A percentile compares a stretch with the other conserved stretches of the same genome.
Conservation (phyloP, 2,797 vertebrate species). For the Valencia hispanica region DNA sequence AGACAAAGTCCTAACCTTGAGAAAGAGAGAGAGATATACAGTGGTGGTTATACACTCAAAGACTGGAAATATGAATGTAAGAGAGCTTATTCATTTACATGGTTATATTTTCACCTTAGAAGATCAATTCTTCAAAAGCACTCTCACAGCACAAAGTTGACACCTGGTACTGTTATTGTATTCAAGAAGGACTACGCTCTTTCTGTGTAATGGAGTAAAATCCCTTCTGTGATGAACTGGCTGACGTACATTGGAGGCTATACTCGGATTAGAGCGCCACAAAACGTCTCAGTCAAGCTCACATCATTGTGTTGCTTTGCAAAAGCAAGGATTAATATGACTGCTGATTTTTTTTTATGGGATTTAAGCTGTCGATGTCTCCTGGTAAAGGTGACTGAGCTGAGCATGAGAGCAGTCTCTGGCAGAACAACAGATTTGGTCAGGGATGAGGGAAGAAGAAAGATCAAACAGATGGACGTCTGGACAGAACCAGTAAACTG, state of each 20-base stretch:
- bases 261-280: constrained; percentile 47
- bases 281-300: constrained; percentile 29
- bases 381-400: neutral
- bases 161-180: constrained; percentile 17
- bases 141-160: constrained; percentile 28
- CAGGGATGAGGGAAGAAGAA: neutral
- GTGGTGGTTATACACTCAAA: constrained; percentile 19
- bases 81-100: constrained; percentile 28
- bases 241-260: constrained; percentile 33
- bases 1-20: constrained; percentile 31
- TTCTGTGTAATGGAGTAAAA: constrained; percentile 36
- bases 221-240: constrained; percentile 29
- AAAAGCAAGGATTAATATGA: neutral
- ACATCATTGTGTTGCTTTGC: constrained; percentile 45
- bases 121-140: constrained; percentile 27
- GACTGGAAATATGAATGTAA: constrained; percentile 26
- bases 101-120: constrained; percentile 42
- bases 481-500: no score
- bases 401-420: no score
- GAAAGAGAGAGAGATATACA: constrained; percentile 38
- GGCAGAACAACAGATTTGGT: neutral
- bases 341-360: neutral
- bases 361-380: neutral
- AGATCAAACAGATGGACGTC: no score
- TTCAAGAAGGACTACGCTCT: constrained; percentile 12